Conservation (phyloP, 2,888 invertebrate genomes). For the Calliphora vomitoria region DNA sequence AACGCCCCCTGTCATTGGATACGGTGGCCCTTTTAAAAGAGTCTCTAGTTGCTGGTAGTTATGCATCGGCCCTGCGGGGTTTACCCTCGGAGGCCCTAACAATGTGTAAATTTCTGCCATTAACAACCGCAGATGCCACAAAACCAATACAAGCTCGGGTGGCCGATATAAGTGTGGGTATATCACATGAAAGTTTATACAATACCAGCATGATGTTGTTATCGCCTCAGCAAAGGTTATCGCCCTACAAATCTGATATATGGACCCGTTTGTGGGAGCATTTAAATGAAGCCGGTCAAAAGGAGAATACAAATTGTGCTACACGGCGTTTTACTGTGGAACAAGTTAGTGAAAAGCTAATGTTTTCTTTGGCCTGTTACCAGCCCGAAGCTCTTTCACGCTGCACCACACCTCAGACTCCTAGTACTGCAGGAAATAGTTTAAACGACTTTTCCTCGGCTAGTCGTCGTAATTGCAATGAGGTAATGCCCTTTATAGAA, state of each 20-base stretch:
- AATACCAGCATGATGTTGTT: slow-evolving; percentile 93
- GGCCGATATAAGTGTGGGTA: slow-evolving; percentile 86
- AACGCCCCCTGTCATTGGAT: slow-evolving; percentile 87
- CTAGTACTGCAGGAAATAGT: slow-evolving; percentile 85
- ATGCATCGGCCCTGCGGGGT: slow-evolving; percentile 89
- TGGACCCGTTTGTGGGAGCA: slow-evolving; percentile 94
- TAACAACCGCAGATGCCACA: slow-evolving; percentile 86
- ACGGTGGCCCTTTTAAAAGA: slow-evolving; percentile 89
- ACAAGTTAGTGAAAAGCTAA: slow-evolving; percentile 91
- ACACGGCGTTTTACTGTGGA: slow-evolving; percentile 88
- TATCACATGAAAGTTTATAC: slow-evolving; percentile 91
- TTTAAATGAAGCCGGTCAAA: slow-evolving; percentile 86
- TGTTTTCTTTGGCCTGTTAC: slow-evolving; percentile 93
- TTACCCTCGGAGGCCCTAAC: slow-evolving; percentile 89
- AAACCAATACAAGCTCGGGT: slow-evolving; percentile 84
- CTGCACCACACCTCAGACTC: slow-evolving; percentile 93
- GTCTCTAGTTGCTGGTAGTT: slow-evolving; percentile 91
- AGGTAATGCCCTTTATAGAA: slow-evolving; percentile 91
- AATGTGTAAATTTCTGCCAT: slow-evolving; percentile 89
- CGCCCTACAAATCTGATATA: slow-evolving; percentile 92
- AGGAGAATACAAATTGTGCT: slow-evolving; percentile 81
- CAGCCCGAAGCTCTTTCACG: slow-evolving; percentile 94
- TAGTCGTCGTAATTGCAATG: slow-evolving; percentile 85
- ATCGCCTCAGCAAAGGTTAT: slow-evolving; percentile 92
- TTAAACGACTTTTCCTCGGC: slow-evolving; percentile 84